Base-by-base conservation (phyloP, 2,113 vertebrate species). In the Gobiocypris rarus region DNA sequence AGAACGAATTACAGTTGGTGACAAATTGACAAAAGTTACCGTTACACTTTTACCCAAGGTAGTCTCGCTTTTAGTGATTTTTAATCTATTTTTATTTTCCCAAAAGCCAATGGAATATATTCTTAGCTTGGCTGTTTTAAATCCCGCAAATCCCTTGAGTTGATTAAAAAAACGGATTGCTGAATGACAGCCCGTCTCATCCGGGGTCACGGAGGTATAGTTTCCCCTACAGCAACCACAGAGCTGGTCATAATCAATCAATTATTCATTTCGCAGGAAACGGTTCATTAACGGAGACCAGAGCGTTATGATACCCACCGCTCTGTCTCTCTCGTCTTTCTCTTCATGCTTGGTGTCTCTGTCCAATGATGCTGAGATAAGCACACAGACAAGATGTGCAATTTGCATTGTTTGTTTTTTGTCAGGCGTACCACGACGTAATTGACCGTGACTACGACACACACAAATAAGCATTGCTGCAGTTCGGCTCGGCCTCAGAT, bases 231-330 rank as follows among this genome's bases (percentile, higher is more conserved):
- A 77, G 75, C 75, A 4, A 41, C 75, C 75, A 58, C 76, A 79
- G 41, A 45, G 76, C 58, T 43, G 58, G 24, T 79, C 56, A 79
- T 61, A 63, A 63, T 79, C 58, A 79, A 79, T 79, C 58, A 61
- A 79, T 79, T 79, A 79, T 79, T 79, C 41, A 79, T 79, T 79
- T 79, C 0, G n/a, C 76, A 79, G 76, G 76, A 79, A 79, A 24
- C 58, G 76, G 56, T 79, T 79, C 76, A 79, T 79, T 63, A 79
- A 48, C 56, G n/a, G 58, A 45, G 76, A 43, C 58, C 38, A 45
- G 41, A 31, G 76, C 24, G 13, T 45, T 61, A 41, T 77, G 34
- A 59, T 77, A 58, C 28, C 76, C n/a, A n/a, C 7, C 56, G 48
- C 58, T 67, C 71, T 10, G 9, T 22, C 61, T 69, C 61, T 79